Base-by-base conservation (phyloP, 1,140 invertebrate genomes). In the Mamestra configurata region DNA sequence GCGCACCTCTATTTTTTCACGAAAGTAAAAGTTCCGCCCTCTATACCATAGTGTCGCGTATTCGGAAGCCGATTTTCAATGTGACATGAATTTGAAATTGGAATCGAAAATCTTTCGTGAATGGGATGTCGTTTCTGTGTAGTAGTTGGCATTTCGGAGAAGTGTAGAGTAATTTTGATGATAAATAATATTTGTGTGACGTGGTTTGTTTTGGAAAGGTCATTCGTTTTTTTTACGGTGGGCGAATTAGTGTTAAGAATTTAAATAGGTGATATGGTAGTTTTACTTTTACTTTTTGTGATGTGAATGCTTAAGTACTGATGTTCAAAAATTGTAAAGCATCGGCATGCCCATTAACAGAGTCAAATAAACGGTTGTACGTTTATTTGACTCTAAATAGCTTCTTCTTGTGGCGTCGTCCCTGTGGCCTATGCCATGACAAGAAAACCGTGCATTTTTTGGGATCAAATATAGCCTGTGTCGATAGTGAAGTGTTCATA, bases 11-110 rank as follows among this genome's bases (percentile, higher is more conserved):
- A 81, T 86, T 86, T 89, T 88, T 84, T 85, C 79, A 73, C 40
- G 85, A 91, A 92, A 91, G 90, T 91, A 93, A 93, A 89, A 93
- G 90, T 93, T 72, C 78, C 81, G 79, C 73, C 84, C 57, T 82
- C 82, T 87, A 84, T 84, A 76, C 82, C 84, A 88, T 88, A 88
- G 84, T 86, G 77, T 81, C 85, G 85, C 86, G 85, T 89, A 88
- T 90, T 86, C 87, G 84, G 90, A 88, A 91, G 87, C 84, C 59
- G 71, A 85, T 84, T 79, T 66, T 70, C 77, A 51, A 68, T 84
- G 87, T 87, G 89, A 89, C 79, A 57, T 85, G 90, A 88, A 88
- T 91, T 59, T 64, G 27, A 79, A 86, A 71, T 79, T 83, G 53
- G 59, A 77, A 43, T 59, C 27, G 35, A 46, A 64, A 73, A 35